Evolutionary conservation across 1,140 invertebrate genomes (phyloP).

Genomic region (Eurosta solidaginis): DNA sequence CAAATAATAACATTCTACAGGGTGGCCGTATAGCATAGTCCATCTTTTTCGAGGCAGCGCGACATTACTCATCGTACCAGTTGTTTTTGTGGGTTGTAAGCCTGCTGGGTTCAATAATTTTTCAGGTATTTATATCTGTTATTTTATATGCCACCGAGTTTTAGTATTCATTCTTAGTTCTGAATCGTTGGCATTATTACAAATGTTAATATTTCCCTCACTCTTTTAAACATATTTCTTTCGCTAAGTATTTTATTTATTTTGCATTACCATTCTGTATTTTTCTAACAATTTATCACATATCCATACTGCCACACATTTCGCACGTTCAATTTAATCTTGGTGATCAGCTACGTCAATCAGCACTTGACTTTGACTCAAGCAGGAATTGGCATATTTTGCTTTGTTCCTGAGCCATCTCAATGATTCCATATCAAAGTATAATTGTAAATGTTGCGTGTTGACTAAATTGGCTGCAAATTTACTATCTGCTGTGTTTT

Average conservation of each 20-base stretch:
- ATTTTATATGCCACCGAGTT: too few species aligned
- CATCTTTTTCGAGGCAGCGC: too few species aligned
- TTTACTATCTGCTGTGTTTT: neutral
- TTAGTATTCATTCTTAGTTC: too few species aligned
- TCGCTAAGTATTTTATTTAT: neutral
- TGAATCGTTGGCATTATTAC: too few species aligned
- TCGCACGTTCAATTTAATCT: neutral
- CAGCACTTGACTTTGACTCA: neutral
- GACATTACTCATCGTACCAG: too few species aligned
- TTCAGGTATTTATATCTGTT: too few species aligned
- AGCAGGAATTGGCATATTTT: neutral
- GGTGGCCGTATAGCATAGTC: too few species aligned
- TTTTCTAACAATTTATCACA: neutral
- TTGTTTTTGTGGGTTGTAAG: too few species aligned
- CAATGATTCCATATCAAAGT: neutral
- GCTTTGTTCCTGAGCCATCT: too few species aligned
- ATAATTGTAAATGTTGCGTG: neutral
- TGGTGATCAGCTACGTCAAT: neutral
- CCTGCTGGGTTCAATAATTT: too few species aligned
- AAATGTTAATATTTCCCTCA: neutral
- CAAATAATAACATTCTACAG: too few species aligned
- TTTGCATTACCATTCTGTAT: neutral
- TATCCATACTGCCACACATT: neutral
- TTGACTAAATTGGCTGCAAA: neutral
- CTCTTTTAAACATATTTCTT: neutral